Evolutionary conservation across 2,113 vertebrate genomes (phyloP), one percentile per base, ranked within the genome.

Genomic region (Ailuropoda melanoleuca): DNA sequence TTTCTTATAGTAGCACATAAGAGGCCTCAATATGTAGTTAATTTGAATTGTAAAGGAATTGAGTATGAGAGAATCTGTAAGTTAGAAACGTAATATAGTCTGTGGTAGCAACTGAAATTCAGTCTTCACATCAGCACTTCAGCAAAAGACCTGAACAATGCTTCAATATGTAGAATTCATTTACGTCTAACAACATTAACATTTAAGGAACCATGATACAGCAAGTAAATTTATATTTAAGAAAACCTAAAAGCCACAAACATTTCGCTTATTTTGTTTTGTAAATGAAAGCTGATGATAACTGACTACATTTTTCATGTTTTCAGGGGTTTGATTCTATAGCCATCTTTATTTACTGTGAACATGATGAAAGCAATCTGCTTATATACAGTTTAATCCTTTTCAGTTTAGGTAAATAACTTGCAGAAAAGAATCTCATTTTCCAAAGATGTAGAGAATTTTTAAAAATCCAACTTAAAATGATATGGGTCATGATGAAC

Each of bases 211-310:
- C 10, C 29, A 75, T 55, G 14, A n/a, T 70, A 89, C 50, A 74
- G 6, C 34, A 84, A 39, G 24, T 66, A 68, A 14, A 60, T 75
- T 88, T 60, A 90, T 23, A 34, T 70, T 56, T 75, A 90, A 89
- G 83, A 72, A 91, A 85, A 77, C 31, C 6, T 87, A 46, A 78
- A 84, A 83, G 24, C 5, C 14, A 14, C 7, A 87, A 75, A 80
- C 34, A 26, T 24, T 72, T 88, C 88, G n/a, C 77, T 75, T 75
- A 29, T 81, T 93, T 92, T 74, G 77, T 4, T 55, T 80, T 4
- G 11, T 90, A 84, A 92, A 84, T 39, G 90, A 88, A 97, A 77
- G 4, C 10, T 80, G 83, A 92, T 74, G 29, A 66, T 94, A 24
- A 92, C 9, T 50, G 62, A 86, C 19, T 89, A 60, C 2, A 23